Percentiles rank a stretch among this genome's conserved stretches.
Conservation (phyloP, 2,797 vertebrate species). For the Enoplosus armatus region DNA sequence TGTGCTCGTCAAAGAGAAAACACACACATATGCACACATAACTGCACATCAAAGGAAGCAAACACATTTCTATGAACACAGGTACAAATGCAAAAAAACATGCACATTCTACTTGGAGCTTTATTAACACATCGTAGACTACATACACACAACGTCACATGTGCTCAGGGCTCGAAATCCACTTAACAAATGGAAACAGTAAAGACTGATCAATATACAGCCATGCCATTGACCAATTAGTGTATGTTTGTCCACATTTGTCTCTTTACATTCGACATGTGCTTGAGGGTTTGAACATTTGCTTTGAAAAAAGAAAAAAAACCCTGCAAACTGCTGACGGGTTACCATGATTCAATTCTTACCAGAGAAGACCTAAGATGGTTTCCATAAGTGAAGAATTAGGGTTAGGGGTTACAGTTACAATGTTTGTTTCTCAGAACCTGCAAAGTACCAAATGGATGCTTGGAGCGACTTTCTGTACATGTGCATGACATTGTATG, state of each 20-base stretch:
- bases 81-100: constrained; percentile 1
- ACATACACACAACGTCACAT: neutral
- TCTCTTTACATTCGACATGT: neutral
- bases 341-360: too few species aligned
- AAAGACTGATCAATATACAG: constrained; percentile 28
- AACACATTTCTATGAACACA: constrained; percentile 27
- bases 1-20: constrained; percentile 35
- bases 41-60: constrained; percentile 17
- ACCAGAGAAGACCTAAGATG: neutral
- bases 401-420: too few species aligned
- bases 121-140: neutral
- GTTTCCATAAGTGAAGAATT: neutral
- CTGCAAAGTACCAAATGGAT: neutral
- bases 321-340: neutral
- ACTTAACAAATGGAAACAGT: constrained; percentile 21
- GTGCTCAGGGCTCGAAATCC: constrained; percentile 21
- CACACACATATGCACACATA: constrained; percentile 27
- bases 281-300: neutral
- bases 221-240: neutral
- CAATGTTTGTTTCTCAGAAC: neutral
- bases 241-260: neutral
- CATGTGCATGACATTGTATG: neutral
- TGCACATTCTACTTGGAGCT: constrained; percentile 14
- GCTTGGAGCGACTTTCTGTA: neutral
- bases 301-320: neutral